phyloP scores from a whole-genome alignment of 2,797 vertebrate genomes.

The Odontamblyopus lacepedii region DNA sequence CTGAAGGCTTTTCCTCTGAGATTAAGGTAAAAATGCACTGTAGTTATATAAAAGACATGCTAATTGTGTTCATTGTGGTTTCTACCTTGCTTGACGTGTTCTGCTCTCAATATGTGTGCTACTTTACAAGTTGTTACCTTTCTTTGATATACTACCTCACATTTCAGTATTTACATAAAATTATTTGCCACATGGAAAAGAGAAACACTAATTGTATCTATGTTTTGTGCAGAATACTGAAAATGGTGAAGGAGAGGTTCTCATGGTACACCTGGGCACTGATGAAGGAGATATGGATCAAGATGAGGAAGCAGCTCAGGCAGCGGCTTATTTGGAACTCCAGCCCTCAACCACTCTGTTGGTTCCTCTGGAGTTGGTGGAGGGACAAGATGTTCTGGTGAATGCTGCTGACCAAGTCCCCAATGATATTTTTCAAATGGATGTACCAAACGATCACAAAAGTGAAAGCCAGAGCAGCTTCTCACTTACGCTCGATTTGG shows the following conservation, averaged over 20 bases:
- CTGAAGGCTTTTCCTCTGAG: conserved; percentile 67
- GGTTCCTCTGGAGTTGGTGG: conserved; percentile 77
- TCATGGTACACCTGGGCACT: conserved; percentile 73
- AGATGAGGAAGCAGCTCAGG: conserved; percentile 54
- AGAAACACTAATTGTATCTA: not conserved
- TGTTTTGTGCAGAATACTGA: conserved; percentile 61
- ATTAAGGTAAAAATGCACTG: conserved; percentile 58
- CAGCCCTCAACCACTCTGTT: conserved; percentile 78
- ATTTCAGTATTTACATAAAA: not conserved
- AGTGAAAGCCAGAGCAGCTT: conserved; percentile 76
- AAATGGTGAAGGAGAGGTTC: conserved; percentile 69
- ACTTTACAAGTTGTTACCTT: not conserved
- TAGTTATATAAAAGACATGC: not conserved
- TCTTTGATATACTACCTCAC: not conserved
- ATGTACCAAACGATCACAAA: conserved; percentile 67
- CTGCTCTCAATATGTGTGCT: no score
- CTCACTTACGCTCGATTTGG: conserved; percentile 87
- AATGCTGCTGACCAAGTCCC: conserved; percentile 60
- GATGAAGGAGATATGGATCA: conserved; percentile 63
- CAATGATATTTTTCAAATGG: conserved; percentile 62
- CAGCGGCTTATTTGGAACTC: conserved; percentile 73
- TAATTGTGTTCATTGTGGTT: not conserved
- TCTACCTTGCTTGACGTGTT: not conserved
- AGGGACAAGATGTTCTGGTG: conserved; percentile 72
- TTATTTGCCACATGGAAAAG: not conserved